A percentile compares a stretch with the other conserved stretches of the same genome.
phyloP scores from a whole-genome alignment of 2,113 vertebrate species.

The Halichoerus grypus region DNA sequence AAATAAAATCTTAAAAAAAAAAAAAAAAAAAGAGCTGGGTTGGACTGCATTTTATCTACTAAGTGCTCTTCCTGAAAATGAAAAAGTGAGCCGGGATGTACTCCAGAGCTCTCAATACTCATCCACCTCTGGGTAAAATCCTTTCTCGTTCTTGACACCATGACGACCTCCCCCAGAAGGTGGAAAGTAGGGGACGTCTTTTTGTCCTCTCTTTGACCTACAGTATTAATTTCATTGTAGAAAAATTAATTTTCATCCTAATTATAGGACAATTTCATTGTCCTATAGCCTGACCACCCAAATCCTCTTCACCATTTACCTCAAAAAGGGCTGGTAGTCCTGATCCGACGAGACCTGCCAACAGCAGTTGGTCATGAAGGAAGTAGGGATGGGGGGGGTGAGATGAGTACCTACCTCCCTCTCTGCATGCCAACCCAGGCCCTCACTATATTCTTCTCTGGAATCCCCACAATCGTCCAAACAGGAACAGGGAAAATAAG shows the following conservation, averaged over 20 bases:
- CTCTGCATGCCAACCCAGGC: not conserved
- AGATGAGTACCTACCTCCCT: not conserved
- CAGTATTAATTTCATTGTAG: not conserved
- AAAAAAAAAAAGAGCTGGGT: no score
- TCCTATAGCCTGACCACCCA: not conserved
- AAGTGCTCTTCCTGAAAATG: conserved; percentile 10
- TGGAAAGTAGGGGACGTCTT: not conserved
- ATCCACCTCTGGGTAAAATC: not conserved
- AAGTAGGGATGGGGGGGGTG: not conserved
- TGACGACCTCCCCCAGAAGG: not conserved
- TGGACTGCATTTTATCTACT: not conserved
- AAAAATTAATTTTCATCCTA: no score
- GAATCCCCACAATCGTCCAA: not conserved
- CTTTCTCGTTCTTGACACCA: not conserved
- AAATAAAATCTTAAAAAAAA: no score
- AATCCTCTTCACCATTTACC: not conserved
- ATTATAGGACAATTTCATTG: not conserved
- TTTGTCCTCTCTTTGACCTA: not conserved
- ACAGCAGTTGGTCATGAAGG: not conserved
- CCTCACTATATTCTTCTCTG: not conserved
- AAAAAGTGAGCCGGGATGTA: not conserved
- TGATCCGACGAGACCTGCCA: not conserved
- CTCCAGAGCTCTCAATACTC: not conserved
- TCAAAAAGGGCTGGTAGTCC: not conserved
- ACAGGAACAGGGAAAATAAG: not conserved